Conservation (phyloP, 2,888 invertebrate genomes). For the Orthosia cruda region DNA sequence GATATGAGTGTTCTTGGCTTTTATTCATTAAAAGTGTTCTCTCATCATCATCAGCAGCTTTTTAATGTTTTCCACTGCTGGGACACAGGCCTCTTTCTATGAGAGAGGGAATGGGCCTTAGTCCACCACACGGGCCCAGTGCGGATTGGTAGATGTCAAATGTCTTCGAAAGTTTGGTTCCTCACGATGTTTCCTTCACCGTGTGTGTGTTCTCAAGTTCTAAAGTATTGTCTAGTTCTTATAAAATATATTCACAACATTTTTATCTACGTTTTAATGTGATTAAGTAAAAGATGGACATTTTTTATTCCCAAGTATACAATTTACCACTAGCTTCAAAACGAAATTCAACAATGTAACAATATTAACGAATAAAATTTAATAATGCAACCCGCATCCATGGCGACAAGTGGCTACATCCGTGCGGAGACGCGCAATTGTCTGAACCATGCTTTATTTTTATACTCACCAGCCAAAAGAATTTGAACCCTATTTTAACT, state of each 20-base stretch:
- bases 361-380: conserved; percentile 71
- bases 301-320: not conserved
- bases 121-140: too few relatives aligned
- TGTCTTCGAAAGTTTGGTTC: too few relatives aligned
- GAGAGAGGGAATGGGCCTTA: too few relatives aligned
- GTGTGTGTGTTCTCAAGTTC: too few relatives aligned
- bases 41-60: too few relatives aligned
- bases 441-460: conserved; percentile 79
- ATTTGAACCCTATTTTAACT: conserved; percentile 17
- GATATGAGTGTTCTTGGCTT: too few relatives aligned
- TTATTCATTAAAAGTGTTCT: too few relatives aligned
- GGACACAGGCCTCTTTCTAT: too few relatives aligned
- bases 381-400: conserved; percentile 82
- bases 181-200: too few relatives aligned
- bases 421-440: conserved; percentile 83
- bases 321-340: conserved; percentile 34
- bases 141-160: too few relatives aligned
- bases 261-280: not conserved
- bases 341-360: conserved; percentile 60
- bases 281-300: not conserved
- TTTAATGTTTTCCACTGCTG: too few relatives aligned
- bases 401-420: conserved; percentile 82
- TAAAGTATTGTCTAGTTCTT: too few relatives aligned
- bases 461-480: conserved; percentile 43
- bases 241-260: not conserved